Evolutionary conservation across 1,140 invertebrate species (phyloP).

Genomic region (Drosophila ogumai): DNA sequence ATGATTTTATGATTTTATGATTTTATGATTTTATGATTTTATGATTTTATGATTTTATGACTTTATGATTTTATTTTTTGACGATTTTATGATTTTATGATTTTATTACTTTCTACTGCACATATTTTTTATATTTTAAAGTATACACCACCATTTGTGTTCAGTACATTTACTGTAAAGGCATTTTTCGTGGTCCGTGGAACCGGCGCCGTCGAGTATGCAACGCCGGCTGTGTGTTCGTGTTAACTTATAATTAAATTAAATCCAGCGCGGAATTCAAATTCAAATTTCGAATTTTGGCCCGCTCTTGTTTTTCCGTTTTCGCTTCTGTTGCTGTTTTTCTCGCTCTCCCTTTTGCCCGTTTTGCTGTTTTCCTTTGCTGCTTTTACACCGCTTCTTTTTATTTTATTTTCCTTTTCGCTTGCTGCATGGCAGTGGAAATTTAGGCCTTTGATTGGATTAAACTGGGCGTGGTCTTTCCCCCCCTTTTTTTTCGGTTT

Average conservation of each 20-base stretch:
- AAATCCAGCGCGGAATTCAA: slow-evolving; percentile 64
- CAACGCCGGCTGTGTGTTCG: slow-evolving; percentile 68
- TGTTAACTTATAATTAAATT: slow-evolving; percentile 81
- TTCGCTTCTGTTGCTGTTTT: neutral
- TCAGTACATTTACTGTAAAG: slow-evolving; percentile 9
- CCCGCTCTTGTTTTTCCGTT: slow-evolving; percentile 3
- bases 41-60: no score
- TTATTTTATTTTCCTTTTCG: neutral
- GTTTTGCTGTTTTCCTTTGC: slow-evolving; percentile 10
- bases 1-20: no score
- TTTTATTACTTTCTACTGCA: no score
- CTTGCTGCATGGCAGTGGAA: slow-evolving; percentile 15
- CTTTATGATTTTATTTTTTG: no score
- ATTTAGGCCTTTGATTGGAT: slow-evolving; percentile 56
- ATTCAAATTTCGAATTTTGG: slow-evolving; percentile 47
- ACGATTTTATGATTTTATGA: no score
- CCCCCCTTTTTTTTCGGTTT: neutral
- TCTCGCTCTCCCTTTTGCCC: neutral
- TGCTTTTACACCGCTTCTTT: neutral
- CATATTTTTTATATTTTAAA: neutral
- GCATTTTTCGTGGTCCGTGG: slow-evolving; percentile 53
- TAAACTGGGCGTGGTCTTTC: slow-evolving; percentile 59
- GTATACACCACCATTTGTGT: neutral
- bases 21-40: no score
- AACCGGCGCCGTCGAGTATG: slow-evolving; percentile 67